Conservation (phyloP, 1,140 invertebrate species). For the Eciton burchellii region DNA sequence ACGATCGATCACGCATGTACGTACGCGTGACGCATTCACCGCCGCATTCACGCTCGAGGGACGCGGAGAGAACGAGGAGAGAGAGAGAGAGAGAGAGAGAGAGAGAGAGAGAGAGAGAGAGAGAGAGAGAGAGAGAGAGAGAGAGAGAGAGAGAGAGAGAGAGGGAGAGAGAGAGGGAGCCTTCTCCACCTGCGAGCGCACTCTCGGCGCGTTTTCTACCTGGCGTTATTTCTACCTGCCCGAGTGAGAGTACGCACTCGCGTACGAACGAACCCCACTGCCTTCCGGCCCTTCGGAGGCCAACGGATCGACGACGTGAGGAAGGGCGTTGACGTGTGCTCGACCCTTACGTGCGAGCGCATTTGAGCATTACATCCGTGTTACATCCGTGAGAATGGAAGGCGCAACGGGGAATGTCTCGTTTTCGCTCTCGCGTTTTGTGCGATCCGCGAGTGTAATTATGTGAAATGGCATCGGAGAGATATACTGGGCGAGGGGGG, state of each 20-base stretch:
- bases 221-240: conserved; percentile 1
- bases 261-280: conserved; percentile 11
- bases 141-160: conserved; percentile 20
- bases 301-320: conserved; percentile 51
- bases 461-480: background rate
- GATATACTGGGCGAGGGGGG: background rate
- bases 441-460: background rate
- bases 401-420: conserved; percentile 5
- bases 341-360: background rate
- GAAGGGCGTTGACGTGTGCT: background rate
- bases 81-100: conserved; percentile 17
- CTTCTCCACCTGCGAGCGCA: conserved; percentile 47
- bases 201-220: conserved; percentile 16
- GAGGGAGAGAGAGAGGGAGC: conserved; percentile 32
- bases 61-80: background rate
- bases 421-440: conserved; percentile 12
- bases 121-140: background rate
- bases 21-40: conserved; percentile 56
- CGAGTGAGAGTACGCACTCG: background rate
- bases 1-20: conserved; percentile 74
- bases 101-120: conserved; percentile 29
- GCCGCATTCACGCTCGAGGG: background rate
- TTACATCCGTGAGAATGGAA: conserved; percentile 27
- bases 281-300: conserved; percentile 7
- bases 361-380: background rate